phyloP scores from a whole-genome alignment of 2,113 vertebrate species.

The Protomyctophum bolini region DNA sequence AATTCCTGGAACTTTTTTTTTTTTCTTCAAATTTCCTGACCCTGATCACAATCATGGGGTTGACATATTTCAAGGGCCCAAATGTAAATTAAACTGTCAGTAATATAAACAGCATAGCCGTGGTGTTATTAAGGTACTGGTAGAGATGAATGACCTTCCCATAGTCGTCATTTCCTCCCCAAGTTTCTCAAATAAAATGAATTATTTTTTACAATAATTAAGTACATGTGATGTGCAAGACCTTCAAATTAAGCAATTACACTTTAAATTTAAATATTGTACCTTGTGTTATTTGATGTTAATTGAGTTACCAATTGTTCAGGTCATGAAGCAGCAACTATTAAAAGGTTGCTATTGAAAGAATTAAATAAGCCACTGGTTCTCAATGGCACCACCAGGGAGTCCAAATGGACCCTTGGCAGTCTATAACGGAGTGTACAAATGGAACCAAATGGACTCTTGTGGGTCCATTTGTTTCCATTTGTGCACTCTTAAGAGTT shows the following conservation, averaged over 20 bases:
- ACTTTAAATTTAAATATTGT: not conserved
- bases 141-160: not conserved
- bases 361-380: too few relatives aligned
- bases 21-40: slow-evolving; percentile 45
- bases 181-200: not conserved
- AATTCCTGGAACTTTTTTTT: slow-evolving; percentile 60
- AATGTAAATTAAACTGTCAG: slow-evolving; percentile 40
- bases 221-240: not conserved
- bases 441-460: too few relatives aligned
- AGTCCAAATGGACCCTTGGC: too few relatives aligned
- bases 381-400: too few relatives aligned
- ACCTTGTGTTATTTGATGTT: not conserved
- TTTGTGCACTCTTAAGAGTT: too few relatives aligned
- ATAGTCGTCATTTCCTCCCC: too few relatives aligned
- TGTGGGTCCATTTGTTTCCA: too few relatives aligned
- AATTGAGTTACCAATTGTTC: not conserved
- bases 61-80: slow-evolving; percentile 23
- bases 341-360: too few relatives aligned
- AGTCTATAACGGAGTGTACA: too few relatives aligned
- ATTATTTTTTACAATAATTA: not conserved
- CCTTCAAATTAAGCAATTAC: not conserved
- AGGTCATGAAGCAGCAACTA: too few relatives aligned
- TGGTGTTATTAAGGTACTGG: not conserved
- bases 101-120: slow-evolving; percentile 12
- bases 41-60: slow-evolving; percentile 42